These are phyloP conservation scores for Euzetes globulus DNA, from an alignment of 2,888 invertebrate species.

Conservation along the genomic window DNA sequence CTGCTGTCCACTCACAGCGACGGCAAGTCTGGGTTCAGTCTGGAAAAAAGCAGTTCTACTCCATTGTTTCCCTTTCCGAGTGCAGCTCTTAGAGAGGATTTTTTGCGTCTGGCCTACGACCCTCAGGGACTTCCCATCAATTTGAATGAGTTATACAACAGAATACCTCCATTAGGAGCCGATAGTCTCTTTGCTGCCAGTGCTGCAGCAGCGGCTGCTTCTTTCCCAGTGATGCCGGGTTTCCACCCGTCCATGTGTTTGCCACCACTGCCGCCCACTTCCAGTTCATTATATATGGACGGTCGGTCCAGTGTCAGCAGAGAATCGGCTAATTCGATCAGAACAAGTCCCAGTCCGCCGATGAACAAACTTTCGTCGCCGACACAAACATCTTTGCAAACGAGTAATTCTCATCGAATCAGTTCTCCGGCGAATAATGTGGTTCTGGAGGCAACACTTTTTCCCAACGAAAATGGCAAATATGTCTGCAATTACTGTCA, in stretches of 20 bases:
- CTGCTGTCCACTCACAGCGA: constrained; percentile 62
- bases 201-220: constrained; percentile 28
- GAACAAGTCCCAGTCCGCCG: constrained; percentile 34
- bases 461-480: constrained; percentile 59
- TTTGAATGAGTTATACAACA: constrained; percentile 38
- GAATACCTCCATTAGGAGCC: neutral
- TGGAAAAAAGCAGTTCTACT: constrained; percentile 44
- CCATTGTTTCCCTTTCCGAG: constrained; percentile 47
- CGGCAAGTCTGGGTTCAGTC: constrained; percentile 48
- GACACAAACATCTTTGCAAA: neutral
- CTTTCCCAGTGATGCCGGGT: constrained; percentile 26
- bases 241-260: constrained; percentile 4
- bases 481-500: constrained; percentile 65
- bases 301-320: constrained; percentile 7
- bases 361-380: constrained; percentile 28
- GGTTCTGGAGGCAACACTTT: constrained; percentile 57
- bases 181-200: constrained; percentile 24
- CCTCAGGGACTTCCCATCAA: constrained; percentile 37
- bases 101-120: constrained; percentile 65
- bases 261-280: constrained; percentile 18
- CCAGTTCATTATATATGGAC: neutral
- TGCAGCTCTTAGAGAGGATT: constrained; percentile 60
- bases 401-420: constrained; percentile 14
- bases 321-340: constrained; percentile 29
- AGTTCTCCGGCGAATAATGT: constrained; percentile 43